Evolutionary conservation across 2,113 vertebrate species (phyloP).

Genomic region (Neodon shergylaensis): DNA sequence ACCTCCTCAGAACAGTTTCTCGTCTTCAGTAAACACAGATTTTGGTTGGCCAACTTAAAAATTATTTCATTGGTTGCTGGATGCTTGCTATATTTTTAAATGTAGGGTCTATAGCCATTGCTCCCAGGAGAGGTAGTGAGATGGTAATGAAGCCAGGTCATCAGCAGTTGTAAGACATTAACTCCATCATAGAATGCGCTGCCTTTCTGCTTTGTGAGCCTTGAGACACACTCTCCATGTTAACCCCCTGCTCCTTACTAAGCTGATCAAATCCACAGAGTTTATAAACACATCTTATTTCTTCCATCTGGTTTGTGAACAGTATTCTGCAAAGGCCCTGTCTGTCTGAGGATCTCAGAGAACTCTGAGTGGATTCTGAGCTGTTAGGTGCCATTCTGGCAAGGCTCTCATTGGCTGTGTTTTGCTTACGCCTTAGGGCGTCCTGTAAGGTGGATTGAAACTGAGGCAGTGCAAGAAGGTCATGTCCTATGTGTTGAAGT

Average conservation of each 20-base stretch:
- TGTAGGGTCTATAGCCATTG: background rate
- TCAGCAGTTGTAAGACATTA: background rate
- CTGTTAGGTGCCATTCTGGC: background rate
- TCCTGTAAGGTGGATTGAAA: background rate
- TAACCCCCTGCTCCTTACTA: background rate
- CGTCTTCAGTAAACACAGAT: background rate
- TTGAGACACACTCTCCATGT: background rate
- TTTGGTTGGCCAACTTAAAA: background rate
- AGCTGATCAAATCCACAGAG: background rate
- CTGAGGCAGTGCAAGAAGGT: background rate
- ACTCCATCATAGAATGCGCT: background rate
- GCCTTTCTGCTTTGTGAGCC: background rate
- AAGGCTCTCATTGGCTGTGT: background rate
- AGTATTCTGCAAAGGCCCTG: background rate
- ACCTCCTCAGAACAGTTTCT: slow-evolving; percentile 6
- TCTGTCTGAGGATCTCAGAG: background rate
- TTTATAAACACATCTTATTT: background rate
- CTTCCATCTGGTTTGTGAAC: background rate
- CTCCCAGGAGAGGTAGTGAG: background rate
- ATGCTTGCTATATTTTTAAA: background rate
- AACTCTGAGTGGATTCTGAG: background rate
- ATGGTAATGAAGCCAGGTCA: background rate
- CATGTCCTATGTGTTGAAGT: background rate
- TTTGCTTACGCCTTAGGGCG: background rate
- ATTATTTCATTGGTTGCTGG: slow-evolving; percentile 12